Evolutionary conservation across 2,113 vertebrate genomes (phyloP), one percentile per base, ranked within the genome.

Genomic region (Vimba vimba): DNA sequence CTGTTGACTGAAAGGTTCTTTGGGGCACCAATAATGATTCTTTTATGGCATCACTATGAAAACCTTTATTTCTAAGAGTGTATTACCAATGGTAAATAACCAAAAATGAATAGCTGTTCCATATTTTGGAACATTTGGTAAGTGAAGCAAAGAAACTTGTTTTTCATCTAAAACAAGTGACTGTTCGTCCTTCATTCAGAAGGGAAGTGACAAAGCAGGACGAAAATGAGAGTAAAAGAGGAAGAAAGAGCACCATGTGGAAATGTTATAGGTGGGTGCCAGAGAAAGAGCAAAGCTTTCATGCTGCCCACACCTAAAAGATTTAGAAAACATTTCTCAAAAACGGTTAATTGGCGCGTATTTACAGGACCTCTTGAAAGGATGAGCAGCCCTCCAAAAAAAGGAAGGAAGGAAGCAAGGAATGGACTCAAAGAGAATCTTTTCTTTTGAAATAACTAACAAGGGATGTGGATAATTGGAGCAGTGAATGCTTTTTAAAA

Each of bases 381-480:
- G 74, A 77, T 30, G 23, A 79, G 33, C 1, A 1, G 3, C 4
- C 30, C 30, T 23, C 21, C 11, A 17, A 15, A 60, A 76, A 59
- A 60, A 79, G 21, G 21, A 78, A 75, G 10, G 12, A 75, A 6
- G 77, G 30, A 57, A 57, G 55, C 19, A 43, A 55, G 25, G 27
- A 33, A n/a, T 9, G 9, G 21, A 60, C 33, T 60, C 77, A 60
- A 79, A 79, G 55, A 60, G 55, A 79, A 79, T 39, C 6, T 60
- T n/a, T 79, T 36, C 15, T 79, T 79, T 79, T 71, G 11, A 39
- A 25, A 57, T 78, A 57, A 33, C 50, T 55, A 78, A 57, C 74
- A 59, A n/a, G 23, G 23, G 33, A 79, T 39, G 2, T 12, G 13
- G 21, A 59, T 79, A 79, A 79, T 79, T 79, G 55, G 30, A n/a